A percentile compares a stretch with the other conserved stretches of the same genome.
Conservation (phyloP, 2,888 invertebrate genomes). For the Drosophila hamatofila region DNA sequence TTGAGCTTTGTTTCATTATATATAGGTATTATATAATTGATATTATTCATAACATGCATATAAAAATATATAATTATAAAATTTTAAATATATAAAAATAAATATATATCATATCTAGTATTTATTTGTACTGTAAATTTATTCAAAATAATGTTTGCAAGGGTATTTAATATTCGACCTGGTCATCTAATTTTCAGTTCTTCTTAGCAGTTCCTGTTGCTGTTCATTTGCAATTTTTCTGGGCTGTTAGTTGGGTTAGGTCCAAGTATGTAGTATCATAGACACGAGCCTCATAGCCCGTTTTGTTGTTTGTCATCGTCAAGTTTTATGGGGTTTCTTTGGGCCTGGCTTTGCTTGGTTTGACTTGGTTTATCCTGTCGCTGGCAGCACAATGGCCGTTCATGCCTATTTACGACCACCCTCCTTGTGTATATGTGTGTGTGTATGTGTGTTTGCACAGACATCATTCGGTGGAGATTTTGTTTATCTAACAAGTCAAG, state of each 20-base stretch:
- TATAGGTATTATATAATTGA: no score
- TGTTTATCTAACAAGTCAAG: slow-evolving; percentile 40
- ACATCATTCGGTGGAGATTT: slow-evolving; percentile 39
- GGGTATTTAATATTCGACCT: slow-evolving; percentile 6
- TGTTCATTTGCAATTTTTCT: slow-evolving; percentile 50
- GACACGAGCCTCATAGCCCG: slow-evolving; percentile 31
- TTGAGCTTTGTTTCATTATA: no score
- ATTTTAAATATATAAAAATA: no score
- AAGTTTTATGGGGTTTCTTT: slow-evolving; percentile 70
- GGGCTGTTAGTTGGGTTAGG: slow-evolving; percentile 67
- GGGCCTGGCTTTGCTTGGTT: slow-evolving; percentile 42
- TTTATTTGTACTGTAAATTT: no score
- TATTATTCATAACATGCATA: no score
- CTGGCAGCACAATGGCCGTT: slow-evolving; percentile 55
- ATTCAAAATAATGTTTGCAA: background rate
- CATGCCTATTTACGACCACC: slow-evolving; percentile 61
- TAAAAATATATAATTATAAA: no score
- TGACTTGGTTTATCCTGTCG: slow-evolving; percentile 55
- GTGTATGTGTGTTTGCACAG: slow-evolving; percentile 44
- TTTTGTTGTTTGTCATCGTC: slow-evolving; percentile 72
- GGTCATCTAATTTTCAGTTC: background rate
- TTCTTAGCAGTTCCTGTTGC: slow-evolving; percentile 7
- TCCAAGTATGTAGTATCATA: slow-evolving; percentile 31
- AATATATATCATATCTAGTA: no score
- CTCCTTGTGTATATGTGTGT: slow-evolving; percentile 14